Conservation (phyloP, 2,888 invertebrate species). For the Pammene fasciana region DNA sequence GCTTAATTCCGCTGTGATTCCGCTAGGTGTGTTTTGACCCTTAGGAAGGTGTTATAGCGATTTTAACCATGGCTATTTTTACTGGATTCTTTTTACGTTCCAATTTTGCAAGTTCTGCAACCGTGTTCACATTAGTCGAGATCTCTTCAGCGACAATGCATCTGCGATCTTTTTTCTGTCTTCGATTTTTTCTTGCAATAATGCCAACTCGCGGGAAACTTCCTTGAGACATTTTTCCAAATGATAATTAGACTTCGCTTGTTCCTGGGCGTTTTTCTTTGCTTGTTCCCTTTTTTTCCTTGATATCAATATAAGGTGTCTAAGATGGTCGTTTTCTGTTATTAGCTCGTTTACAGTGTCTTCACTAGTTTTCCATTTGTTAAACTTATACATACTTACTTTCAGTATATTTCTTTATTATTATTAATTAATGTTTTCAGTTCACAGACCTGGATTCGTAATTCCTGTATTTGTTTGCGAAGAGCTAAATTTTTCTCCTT, state of each 20-base stretch:
- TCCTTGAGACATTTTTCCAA: constrained; percentile 61
- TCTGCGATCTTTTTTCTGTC: no score
- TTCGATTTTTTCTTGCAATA: background rate
- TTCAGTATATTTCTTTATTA: background rate
- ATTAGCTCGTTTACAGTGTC: constrained; percentile 51
- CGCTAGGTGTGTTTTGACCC: no score
- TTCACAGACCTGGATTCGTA: constrained; percentile 53
- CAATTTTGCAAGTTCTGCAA: no score
- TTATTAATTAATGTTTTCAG: constrained; percentile 49
- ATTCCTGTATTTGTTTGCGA: constrained; percentile 53
- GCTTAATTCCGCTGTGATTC: no score
- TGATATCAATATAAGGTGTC: constrained; percentile 54
- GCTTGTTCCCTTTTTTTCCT: constrained; percentile 64
- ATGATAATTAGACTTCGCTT: constrained; percentile 67
- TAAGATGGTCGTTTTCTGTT: constrained; percentile 59
- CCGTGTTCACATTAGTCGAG: no score
- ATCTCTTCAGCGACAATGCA: no score
- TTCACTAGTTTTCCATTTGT: constrained; percentile 36
- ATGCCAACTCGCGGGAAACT: constrained; percentile 52
- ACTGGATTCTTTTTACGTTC: no score
- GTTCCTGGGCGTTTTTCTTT: constrained; percentile 54
- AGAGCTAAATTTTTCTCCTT: constrained; percentile 62
- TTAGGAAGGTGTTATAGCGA: no score
- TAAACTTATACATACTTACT: background rate
- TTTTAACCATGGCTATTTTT: no score